phyloP scores from a whole-genome alignment of 2,888 invertebrate species.

The Ptychoptera albimana region DNA sequence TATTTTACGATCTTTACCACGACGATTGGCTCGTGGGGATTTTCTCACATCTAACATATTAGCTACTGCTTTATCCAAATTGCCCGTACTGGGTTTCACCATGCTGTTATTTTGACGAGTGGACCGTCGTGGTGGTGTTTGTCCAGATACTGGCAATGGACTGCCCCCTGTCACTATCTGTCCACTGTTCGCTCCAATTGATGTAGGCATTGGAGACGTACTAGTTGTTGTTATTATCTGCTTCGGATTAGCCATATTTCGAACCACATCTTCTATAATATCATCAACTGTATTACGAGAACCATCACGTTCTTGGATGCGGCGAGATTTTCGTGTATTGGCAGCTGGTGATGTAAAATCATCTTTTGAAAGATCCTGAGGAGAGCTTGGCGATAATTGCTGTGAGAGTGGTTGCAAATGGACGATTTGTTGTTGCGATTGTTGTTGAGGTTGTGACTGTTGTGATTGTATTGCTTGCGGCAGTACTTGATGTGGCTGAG shows the following conservation, averaged over 20 bases:
- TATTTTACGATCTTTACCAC: conserved; percentile 46
- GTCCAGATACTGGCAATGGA: conserved; percentile 11
- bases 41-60: conserved; percentile 33
- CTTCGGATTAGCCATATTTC: conserved; percentile 33
- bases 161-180: not conserved
- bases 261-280: conserved; percentile 77
- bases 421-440: conserved; percentile 33
- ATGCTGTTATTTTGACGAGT: conserved; percentile 19
- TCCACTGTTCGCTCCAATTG: conserved; percentile 12
- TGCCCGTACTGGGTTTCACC: conserved; percentile 3
- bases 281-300: conserved; percentile 68
- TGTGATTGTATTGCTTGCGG: conserved; percentile 4
- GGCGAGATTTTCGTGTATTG: conserved; percentile 65
- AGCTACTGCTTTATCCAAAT: not conserved
- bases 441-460: conserved; percentile 27
- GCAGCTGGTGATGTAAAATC: conserved; percentile 18
- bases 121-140: conserved; percentile 27
- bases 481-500: conserved; percentile 9
- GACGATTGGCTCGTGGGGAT: conserved; percentile 45
- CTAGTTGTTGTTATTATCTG: conserved; percentile 13
- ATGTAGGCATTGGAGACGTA: conserved; percentile 24
- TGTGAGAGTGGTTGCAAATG: conserved; percentile 21
- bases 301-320: conserved; percentile 63
- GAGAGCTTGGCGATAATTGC: not conserved
- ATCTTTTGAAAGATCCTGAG: conserved; percentile 10